Evolutionary conservation across 2,113 vertebrate genomes (phyloP), one percentile per base, ranked within the genome.

Genomic region (Struthidea cinerea): DNA sequence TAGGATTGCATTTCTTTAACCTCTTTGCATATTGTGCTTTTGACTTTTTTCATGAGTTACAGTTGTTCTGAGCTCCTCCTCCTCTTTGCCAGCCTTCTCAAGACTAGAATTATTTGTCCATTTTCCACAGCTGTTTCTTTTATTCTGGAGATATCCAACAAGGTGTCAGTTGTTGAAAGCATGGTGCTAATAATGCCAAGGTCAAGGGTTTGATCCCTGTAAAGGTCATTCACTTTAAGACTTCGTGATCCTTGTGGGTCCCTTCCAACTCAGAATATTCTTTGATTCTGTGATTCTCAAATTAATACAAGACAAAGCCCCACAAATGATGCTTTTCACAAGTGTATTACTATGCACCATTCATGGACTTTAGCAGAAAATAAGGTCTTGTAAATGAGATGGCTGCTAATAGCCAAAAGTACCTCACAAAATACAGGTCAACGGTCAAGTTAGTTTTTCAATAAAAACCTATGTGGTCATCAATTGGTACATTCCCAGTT

Each of bases 211-310:
- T 44, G 37, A 33, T 32, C 32, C 11, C 33, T 60, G 9, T 17
- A 33, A 52, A 52, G 33, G 11, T 8, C 0, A 0, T 33, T 44
- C 9, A 28, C 33, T 37, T 52, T 18, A 12, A 18, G 26, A 52
- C 5, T 59, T 32, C 7, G 42, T 59, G 20, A 27, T 44, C 9
- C 26, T 37, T 52, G 17, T 68, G 9, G 21, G 7, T 59, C 9
- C 13, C 21, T 86, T 86, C 9, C 17, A 33, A 44, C 24, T 68
- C 17, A 52, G 44, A 59, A 37, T 52, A 50, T 67, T 46, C 18
- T 27, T 15, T 73, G 28, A 41, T 61, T 46, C 21, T 55, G 20
- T 47, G 32, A 59, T 44, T 76, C 46, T 77, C 22, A 63, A 63
- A 42, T 44, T 18, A 65, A 11, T 47, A 56, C 4, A 65, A 21